Conservation (phyloP, 37 sponge, comb jelly and placozoan genomes). For the Petrosia ficiformis region DNA sequence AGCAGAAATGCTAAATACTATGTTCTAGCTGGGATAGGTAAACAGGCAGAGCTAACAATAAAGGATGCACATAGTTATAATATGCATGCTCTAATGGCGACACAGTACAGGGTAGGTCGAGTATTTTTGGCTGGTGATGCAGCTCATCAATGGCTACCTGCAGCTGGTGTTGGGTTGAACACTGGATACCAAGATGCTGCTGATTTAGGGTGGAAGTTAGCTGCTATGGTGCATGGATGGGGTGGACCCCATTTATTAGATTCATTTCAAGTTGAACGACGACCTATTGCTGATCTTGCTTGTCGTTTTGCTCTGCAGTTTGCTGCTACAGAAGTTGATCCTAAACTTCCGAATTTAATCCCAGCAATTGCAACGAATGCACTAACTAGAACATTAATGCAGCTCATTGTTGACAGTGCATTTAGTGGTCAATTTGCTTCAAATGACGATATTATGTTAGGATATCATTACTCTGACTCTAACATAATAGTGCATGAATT, state of each 20-base stretch:
- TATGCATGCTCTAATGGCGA: conserved; percentile 54
- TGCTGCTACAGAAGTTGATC: neutral
- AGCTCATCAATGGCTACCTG: conserved; percentile 81
- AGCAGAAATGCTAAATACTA: conserved; percentile 12
- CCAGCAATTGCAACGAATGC: neutral
- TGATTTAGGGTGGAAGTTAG: conserved; percentile 80
- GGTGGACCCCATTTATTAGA: conserved; percentile 66
- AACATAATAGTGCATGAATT: conserved; percentile 54
- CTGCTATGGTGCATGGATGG: conserved; percentile 61
- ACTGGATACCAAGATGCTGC: conserved; percentile 67
- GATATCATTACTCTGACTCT: conserved; percentile 63
- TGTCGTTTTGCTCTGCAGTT: conserved; percentile 20
- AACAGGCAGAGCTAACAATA: conserved; percentile 39
- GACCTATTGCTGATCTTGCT: conserved; percentile 43
- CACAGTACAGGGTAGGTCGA: conserved; percentile 60
- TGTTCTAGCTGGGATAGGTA: conserved; percentile 7
- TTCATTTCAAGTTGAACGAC: conserved; percentile 58
- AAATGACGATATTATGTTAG: conserved; percentile 41
- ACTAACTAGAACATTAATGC: conserved; percentile 10
- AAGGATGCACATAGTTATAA: conserved; percentile 42
- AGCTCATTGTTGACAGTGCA: neutral
- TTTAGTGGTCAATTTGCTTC: neutral
- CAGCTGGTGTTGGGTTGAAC: conserved; percentile 80
- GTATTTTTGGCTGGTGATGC: conserved; percentile 78
- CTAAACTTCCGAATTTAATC: neutral